These are phyloP conservation scores for Thalassophryne amazonica DNA, from an alignment of 2,797 vertebrate species.

Conservation along the genomic window DNA sequence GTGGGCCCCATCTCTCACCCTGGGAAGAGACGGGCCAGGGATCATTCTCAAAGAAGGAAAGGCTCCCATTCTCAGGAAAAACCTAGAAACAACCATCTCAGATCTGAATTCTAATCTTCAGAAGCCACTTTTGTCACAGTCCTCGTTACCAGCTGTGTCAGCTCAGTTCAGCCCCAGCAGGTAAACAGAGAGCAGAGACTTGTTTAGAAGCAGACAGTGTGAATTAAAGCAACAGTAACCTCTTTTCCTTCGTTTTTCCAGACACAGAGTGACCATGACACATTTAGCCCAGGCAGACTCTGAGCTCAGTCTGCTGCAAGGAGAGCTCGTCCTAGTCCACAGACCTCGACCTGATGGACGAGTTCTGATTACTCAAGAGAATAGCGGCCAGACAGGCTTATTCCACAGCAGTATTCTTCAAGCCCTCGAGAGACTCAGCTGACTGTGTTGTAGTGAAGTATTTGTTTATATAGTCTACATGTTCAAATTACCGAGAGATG, in stretches of 20 bases:
- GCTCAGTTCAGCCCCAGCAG: constrained; percentile 82
- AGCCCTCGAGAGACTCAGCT: constrained; percentile 73
- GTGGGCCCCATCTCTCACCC: constrained; percentile 69
- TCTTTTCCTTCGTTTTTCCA: constrained; percentile 33
- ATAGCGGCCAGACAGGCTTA: constrained; percentile 76
- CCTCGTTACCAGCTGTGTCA: constrained; percentile 50
- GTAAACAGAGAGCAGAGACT: constrained; percentile 50
- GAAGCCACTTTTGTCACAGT: constrained; percentile 52
- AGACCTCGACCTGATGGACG: constrained; percentile 75
- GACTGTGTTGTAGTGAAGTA: constrained; percentile 42
- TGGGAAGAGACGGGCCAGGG: constrained; percentile 81
- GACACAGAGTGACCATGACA: constrained; percentile 70
- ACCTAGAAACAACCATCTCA: constrained; percentile 57
- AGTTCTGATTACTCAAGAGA: constrained; percentile 76
- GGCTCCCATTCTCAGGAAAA: constrained; percentile 73
- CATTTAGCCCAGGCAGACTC: constrained; percentile 76
- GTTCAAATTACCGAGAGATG: constrained; percentile 50
- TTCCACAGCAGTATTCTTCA: constrained; percentile 76
- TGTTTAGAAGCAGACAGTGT: background rate
- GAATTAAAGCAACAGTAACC: background rate
- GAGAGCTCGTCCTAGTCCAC: constrained; percentile 77
- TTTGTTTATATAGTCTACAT: constrained; percentile 31
- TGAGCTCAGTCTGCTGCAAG: constrained; percentile 78
- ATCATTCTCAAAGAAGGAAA: constrained; percentile 84
- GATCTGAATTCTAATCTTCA: constrained; percentile 60